Conservation (phyloP, 1,140 invertebrate genomes). For the Nasonia giraulti region DNA sequence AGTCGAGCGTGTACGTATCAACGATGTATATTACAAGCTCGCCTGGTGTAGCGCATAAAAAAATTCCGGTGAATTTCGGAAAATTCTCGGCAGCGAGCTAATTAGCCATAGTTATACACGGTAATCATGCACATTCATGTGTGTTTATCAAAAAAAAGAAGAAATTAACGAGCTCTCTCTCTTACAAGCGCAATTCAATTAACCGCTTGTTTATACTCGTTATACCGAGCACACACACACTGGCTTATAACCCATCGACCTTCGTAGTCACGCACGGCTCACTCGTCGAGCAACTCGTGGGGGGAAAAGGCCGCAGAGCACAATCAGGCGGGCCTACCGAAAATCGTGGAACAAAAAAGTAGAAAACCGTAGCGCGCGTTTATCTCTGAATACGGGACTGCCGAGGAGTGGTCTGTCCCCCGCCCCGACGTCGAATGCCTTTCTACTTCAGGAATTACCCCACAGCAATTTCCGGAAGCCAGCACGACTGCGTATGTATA, state of each 20-base stretch:
- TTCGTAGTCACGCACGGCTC: background rate
- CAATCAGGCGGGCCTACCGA: no score
- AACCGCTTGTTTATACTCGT: background rate
- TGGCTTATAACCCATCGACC: background rate
- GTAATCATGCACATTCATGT: no score
- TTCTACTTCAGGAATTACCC: constrained; percentile 38
- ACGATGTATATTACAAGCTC: background rate
- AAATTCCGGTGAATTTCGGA: no score
- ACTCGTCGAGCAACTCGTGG: background rate
- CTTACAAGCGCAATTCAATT: background rate
- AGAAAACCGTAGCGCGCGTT: background rate
- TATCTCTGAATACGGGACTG: background rate
- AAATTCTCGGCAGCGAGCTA: background rate
- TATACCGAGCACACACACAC: no score
- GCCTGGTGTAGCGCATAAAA: background rate
- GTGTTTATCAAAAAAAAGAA: background rate
- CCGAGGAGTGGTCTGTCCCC: background rate
- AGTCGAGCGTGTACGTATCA: background rate
- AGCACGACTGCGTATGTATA: background rate
- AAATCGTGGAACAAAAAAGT: background rate
- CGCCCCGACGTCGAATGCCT: background rate
- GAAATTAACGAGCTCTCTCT: no score
- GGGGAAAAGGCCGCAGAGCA: background rate
- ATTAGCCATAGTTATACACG: no score
- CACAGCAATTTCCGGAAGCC: constrained; percentile 43